These are phyloP conservation scores for Drosophila anomalata DNA, from an alignment of 2,888 invertebrate species.

Conservation along the genomic window DNA sequence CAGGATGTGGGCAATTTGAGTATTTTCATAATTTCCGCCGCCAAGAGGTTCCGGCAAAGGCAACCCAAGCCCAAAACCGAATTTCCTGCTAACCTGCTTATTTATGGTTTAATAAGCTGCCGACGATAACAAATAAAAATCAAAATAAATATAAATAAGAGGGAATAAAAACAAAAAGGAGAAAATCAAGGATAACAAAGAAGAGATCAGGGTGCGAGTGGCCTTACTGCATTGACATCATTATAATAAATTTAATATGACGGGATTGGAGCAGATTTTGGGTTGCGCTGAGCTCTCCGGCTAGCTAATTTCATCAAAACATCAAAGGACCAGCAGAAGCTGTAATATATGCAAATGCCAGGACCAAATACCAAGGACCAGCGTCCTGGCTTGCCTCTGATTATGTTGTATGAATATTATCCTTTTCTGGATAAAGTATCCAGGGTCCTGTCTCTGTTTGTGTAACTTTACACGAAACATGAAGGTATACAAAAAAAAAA, in stretches of 20 bases:
- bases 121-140: slow-evolving; percentile 52
- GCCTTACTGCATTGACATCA: slow-evolving; percentile 48
- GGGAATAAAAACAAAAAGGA: slow-evolving; percentile 17
- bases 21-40: slow-evolving; percentile 76
- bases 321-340: slow-evolving; percentile 52
- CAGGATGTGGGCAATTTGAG: slow-evolving; percentile 73
- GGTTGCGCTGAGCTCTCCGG: slow-evolving; percentile 9
- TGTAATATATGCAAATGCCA: slow-evolving; percentile 75
- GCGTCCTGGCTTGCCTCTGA: slow-evolving; percentile 56
- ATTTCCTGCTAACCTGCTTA: slow-evolving; percentile 50
- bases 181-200: slow-evolving; percentile 16
- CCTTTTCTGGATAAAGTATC: slow-evolving; percentile 50
- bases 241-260: slow-evolving; percentile 61
- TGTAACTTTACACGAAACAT: slow-evolving; percentile 44
- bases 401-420: slow-evolving; percentile 74
- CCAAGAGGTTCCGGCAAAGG: background rate
- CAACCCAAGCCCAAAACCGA: slow-evolving; percentile 26
- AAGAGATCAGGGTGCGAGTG: slow-evolving; percentile 24
- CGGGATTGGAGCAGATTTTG: slow-evolving; percentile 36
- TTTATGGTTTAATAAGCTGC: slow-evolving; percentile 69
- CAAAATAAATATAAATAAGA: slow-evolving; percentile 37
- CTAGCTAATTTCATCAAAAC: slow-evolving; percentile 60
- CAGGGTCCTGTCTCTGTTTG: slow-evolving; percentile 34
- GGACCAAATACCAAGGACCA: slow-evolving; percentile 23
- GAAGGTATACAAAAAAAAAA: background rate